phyloP scores from a whole-genome alignment of 2,113 vertebrate species.

The Anarrhichthys ocellatus region DNA sequence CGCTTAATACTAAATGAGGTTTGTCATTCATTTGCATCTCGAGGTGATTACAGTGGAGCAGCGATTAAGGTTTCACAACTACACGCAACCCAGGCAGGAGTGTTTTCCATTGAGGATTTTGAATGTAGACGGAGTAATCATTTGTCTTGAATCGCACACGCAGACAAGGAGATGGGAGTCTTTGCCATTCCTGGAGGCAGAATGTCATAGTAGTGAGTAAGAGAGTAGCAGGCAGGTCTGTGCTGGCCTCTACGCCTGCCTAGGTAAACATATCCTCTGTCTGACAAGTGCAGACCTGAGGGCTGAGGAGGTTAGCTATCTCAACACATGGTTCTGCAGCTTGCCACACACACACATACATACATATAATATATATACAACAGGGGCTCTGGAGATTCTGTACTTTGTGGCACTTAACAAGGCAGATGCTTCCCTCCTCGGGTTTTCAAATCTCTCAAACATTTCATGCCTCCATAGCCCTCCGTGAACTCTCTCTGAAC shows the following conservation, averaged over 20 bases:
- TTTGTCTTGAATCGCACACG: slow-evolving; percentile 55
- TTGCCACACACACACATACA: slow-evolving; percentile 34
- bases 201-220: slow-evolving; percentile 80
- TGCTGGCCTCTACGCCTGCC: slow-evolving; percentile 66
- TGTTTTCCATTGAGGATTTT: slow-evolving; percentile 71
- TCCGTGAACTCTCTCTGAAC: slow-evolving; percentile 44
- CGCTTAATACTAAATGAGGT: slow-evolving; percentile 54
- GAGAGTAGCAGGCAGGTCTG: slow-evolving; percentile 74
- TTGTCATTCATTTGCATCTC: slow-evolving; percentile 66
- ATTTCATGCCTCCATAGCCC: slow-evolving; percentile 38
- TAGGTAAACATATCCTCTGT: slow-evolving; percentile 78
- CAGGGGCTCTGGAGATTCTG: slow-evolving; percentile 13
- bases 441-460: slow-evolving; percentile 30
- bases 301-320: slow-evolving; percentile 50
- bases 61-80: slow-evolving; percentile 59
- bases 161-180: slow-evolving; percentile 63
- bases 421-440: slow-evolving; percentile 31
- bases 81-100: slow-evolving; percentile 32
- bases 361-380: slow-evolving; percentile 9
- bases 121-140: slow-evolving; percentile 60
- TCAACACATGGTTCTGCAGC: slow-evolving; percentile 36
- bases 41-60: slow-evolving; percentile 63
- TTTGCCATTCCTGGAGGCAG: slow-evolving; percentile 74
- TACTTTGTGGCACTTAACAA: slow-evolving; percentile 43
- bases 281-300: slow-evolving; percentile 80